phyloP scores from a whole-genome alignment of 1,140 invertebrate species.

The Temnothorax nylanderi region DNA sequence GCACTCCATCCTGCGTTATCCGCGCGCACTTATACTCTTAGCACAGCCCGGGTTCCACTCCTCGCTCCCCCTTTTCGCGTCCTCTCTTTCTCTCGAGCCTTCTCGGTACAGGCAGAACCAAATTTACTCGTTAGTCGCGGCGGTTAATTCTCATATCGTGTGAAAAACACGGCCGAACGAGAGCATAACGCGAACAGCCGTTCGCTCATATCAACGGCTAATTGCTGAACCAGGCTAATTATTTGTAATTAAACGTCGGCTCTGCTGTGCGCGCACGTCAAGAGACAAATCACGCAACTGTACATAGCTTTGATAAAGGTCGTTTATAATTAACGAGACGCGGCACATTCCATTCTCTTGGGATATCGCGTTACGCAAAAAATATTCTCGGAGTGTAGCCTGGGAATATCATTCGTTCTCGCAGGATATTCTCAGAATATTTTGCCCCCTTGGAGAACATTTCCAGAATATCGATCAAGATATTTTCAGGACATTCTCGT shows the following conservation, averaged over 20 bases:
- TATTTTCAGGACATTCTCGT: background rate
- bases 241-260: conserved; percentile 39
- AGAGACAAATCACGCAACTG: conserved; percentile 3
- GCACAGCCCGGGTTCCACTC: conserved; percentile 71
- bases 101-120: conserved; percentile 72
- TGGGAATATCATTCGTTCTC: background rate
- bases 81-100: background rate
- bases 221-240: conserved; percentile 19
- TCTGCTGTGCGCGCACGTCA: background rate
- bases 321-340: background rate
- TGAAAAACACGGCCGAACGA: conserved; percentile 57
- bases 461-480: background rate
- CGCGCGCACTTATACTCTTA: conserved; percentile 79
- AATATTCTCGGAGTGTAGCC: background rate
- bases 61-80: background rate
- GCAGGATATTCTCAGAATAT: background rate
- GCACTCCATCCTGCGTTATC: conserved; percentile 55
- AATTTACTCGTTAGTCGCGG: conserved; percentile 78
- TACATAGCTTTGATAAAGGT: background rate
- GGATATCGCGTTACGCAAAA: background rate
- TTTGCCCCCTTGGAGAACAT: background rate
- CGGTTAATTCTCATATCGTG: conserved; percentile 54
- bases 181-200: background rate
- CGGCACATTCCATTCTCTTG: background rate
- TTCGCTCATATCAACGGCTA: conserved; percentile 7